Conservation (phyloP, 2,888 invertebrate genomes). For the Drosophila multiciliata region DNA sequence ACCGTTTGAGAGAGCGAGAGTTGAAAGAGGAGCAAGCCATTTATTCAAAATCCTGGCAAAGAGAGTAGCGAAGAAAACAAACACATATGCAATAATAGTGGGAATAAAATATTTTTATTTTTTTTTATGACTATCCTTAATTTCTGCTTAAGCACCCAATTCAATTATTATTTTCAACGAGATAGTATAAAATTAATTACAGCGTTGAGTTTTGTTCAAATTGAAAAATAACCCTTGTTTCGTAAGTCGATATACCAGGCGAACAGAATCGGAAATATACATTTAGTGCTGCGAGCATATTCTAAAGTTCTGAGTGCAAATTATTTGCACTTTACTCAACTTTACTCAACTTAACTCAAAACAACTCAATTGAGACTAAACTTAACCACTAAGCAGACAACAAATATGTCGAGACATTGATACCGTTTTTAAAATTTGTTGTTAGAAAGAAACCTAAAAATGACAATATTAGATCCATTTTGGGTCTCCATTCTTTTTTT, state of each 20-base stretch:
- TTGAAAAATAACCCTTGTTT: not conserved
- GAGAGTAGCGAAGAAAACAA: not conserved
- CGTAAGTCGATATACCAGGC: not conserved
- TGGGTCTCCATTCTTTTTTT: too few species aligned
- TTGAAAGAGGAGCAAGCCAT: not conserved
- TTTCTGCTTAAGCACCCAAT: not conserved
- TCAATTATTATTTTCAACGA: not conserved
- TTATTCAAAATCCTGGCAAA: not conserved
- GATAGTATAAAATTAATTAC: not conserved
- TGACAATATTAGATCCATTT: too few species aligned
- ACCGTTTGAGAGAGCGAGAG: not conserved
- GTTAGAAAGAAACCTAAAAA: too few species aligned
- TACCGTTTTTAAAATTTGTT: too few species aligned
- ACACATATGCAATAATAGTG: not conserved
- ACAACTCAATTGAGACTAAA: constrained; percentile 5
- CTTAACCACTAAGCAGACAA: not conserved
- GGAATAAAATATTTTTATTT: not conserved
- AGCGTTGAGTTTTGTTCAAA: not conserved
- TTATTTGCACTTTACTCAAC: constrained; percentile 4
- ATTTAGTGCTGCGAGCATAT: not conserved
- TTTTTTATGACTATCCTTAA: not conserved
- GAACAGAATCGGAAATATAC: not conserved
- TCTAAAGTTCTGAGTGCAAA: constrained; percentile 2
- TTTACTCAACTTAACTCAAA: not conserved
- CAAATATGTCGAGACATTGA: too few species aligned